Conservation (phyloP, 2,113 vertebrate genomes). For the Sturnus vulgaris region DNA sequence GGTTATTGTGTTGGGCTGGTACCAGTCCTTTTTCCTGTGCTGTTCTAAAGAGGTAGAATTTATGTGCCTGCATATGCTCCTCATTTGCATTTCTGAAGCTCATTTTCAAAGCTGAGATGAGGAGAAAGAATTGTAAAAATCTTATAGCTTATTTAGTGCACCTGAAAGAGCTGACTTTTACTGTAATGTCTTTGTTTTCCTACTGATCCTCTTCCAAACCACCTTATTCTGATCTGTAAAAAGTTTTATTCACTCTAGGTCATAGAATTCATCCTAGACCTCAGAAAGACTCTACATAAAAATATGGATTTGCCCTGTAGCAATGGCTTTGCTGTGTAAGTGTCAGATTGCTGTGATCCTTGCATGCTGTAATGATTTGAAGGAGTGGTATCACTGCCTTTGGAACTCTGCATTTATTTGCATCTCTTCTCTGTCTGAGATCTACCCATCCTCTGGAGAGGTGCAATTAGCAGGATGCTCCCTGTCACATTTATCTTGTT, state of each 20-base stretch:
- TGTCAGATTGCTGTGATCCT: slow-evolving; percentile 3
- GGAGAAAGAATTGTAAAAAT: neutral
- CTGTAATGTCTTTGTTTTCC: neutral
- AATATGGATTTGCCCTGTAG: neutral
- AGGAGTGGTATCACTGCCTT: neutral
- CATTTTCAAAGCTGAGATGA: slow-evolving; percentile 8
- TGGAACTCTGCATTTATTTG: neutral
- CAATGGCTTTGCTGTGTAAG: slow-evolving; percentile 10
- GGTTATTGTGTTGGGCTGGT: neutral
- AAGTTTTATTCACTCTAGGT: slow-evolving; percentile 27
- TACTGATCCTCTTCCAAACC: neutral
- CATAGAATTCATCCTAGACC: slow-evolving; percentile 14
- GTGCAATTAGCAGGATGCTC: neutral
- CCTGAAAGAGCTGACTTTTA: neutral
- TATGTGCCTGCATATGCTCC: neutral
- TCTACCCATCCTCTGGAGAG: neutral
- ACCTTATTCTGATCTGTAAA: neutral
- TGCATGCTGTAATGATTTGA: neutral
- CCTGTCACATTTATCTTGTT: neutral
- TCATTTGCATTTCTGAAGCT: slow-evolving; percentile 20
- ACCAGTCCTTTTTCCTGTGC: neutral
- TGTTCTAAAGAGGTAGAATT: neutral
- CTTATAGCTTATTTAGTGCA: neutral
- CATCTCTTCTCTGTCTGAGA: neutral
- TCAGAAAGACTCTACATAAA: slow-evolving; percentile 20